Evolutionary conservation across 2,113 vertebrate species (phyloP).

Genomic region (Poeciliopsis retropinna): DNA sequence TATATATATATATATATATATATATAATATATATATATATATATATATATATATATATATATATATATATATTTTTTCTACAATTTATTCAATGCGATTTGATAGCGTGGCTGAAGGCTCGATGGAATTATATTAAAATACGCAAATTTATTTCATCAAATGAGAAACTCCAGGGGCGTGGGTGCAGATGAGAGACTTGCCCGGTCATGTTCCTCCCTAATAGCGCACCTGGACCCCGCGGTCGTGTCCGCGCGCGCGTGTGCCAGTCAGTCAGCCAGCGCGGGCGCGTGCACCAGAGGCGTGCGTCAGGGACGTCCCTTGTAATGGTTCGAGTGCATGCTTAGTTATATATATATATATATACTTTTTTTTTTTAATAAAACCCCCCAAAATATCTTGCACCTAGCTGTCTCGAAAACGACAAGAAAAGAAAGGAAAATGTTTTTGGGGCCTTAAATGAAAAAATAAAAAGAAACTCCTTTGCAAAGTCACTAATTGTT

Average conservation of each 20-base stretch:
- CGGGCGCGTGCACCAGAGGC: constrained; percentile 30
- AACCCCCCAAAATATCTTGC: not conserved
- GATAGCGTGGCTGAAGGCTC: constrained; percentile 5
- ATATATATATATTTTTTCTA: not conserved
- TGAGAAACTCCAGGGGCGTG: constrained; percentile 68
- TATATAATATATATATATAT: not conserved
- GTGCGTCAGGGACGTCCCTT: constrained; percentile 60
- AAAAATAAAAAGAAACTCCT: not conserved
- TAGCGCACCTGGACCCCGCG: constrained; percentile 77
- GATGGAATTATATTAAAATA: constrained; percentile 57
- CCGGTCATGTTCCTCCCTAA: constrained; percentile 76
- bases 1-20: not conserved
- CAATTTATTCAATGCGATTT: constrained; percentile 7
- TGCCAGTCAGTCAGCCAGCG: constrained; percentile 13
- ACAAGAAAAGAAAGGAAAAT: not conserved
- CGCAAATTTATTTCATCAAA: constrained; percentile 65
- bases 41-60: not conserved
- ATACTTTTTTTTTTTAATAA: not conserved
- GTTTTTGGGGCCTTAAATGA: not conserved
- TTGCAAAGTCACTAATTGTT: not conserved
- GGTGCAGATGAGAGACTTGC: constrained; percentile 68
- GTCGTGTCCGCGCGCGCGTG: constrained; percentile 47
- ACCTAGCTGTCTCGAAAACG: not conserved
- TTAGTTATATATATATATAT: not conserved
- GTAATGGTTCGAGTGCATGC: constrained; percentile 13